Base-by-base conservation (phyloP, 2,888 invertebrate genomes). In the Pheosia gnoma region DNA sequence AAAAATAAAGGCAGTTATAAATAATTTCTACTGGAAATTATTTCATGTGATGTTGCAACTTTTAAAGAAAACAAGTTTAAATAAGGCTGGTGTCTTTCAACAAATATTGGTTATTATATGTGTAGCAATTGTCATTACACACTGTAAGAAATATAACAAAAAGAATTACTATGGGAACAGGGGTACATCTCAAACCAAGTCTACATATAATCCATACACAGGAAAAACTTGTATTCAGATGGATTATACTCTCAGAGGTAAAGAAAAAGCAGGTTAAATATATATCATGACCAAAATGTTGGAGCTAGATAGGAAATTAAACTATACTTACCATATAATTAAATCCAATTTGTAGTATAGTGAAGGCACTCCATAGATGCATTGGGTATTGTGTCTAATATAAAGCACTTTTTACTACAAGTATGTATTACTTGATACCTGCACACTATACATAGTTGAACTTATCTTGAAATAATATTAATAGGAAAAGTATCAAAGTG, bases 241-340 rank as follows among this genome's bases (percentile, higher is more conserved):
- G n/a, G 61, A 61, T 38, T 25, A 55, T 3, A 55, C 58, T 5
- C 54, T 61, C 9, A 49, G 61, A 61, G 61, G 61, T 61, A 58
- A 43, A 9, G 41, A 6, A 5, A 41, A 41, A 41, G 41, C 41
- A 4, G 25, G 25, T 25, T 25, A 25, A 1, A 25, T 25, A 25
- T 25, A 25, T 25, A 1, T 25, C 25, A 25, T 2, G 1, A 25
- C 25, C 25, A 25, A 25, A 25, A 25, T 25, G 25, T 25, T 25
- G 0, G 25, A 25, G 1, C 25, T 25, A 25, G 25, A 25, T 25
- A 25, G 0, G 25, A 25, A 25, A 25, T 25, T 25, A 25, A 25
- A 25, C 25, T 25, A 25, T 25, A 25, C 25, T 25, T 25, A 25
- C 25, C 25, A 25, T 25, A 25, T 25, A 25, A 25, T 25, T 25